Evolutionary conservation across 2,888 invertebrate species (phyloP), one percentile per base, ranked within the genome.

Genomic region (Tuberolachnus salignus): DNA sequence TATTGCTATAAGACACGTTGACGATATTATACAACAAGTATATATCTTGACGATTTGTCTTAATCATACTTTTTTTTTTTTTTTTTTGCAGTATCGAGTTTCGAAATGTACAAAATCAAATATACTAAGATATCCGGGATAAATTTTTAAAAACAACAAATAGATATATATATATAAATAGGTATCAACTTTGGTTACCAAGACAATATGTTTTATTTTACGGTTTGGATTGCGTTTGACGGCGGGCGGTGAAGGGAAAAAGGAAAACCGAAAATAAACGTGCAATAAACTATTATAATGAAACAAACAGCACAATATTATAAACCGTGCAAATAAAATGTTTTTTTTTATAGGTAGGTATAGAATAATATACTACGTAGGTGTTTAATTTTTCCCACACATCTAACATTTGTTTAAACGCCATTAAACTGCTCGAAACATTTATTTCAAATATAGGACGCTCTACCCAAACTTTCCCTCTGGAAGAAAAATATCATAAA

Each of bases 241-340:
- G 63, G 55, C 42, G 51, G 61, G 63, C 51, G 19, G 19, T 73
- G n/a, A n/a, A 1, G 13, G 3, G 46, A 67, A 51, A 53, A 57
- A 67, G 14, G 23, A 23, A 44, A 46, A 71, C 4, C 16, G 44
- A 10, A 57, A 57, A 34, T 49, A 66, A 46, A 23, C 23, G 19
- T 23, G 21, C 57, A 70, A 70, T 70, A 63, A 73, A 73, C 42
- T 63, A n/a, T n/a, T n/a, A 73, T 73, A 73, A 61, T 63, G 21
- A 73, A 73, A 73, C 34, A 34, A 34, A 42, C 34, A 42, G 42
- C 34, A n/a, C 51, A 59, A 59, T 26, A 59, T 23, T 46, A 2
- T 4, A 51, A 63, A 16, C 51, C 51, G 34, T 51, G 16, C 34
- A 72, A 61, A 49, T 23, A 63, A 63, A 73, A 63, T 51, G 61